These are phyloP conservation scores for Listronotus bonariensis DNA, from an alignment of 1,140 invertebrate species.

Conservation along the genomic window DNA sequence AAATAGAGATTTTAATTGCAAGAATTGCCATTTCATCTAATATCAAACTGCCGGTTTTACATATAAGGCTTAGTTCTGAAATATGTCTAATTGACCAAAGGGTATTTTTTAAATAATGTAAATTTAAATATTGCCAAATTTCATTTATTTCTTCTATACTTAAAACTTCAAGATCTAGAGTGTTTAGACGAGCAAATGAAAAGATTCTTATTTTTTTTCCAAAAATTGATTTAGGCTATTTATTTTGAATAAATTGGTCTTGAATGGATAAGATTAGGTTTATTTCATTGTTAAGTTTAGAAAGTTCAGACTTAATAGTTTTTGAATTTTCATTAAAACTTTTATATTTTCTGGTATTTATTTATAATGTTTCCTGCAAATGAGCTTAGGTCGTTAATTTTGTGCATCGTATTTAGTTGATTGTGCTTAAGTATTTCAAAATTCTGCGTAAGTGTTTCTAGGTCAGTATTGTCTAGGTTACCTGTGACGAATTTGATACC, in stretches of 20 bases:
- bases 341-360: too few species aligned
- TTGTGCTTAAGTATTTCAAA: conserved; percentile 15
- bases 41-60: not conserved
- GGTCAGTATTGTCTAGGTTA: conserved; percentile 15
- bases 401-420: conserved; percentile 16
- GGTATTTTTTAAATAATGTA: conserved; percentile 15
- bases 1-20: conserved; percentile 13
- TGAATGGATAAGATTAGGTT: not conserved
- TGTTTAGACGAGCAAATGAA: not conserved
- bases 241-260: not conserved
- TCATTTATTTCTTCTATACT: conserved; percentile 7
- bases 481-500: conserved; percentile 18
- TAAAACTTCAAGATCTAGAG: conserved; percentile 12
- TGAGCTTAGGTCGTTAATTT: conserved; percentile 20
- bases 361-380: not conserved
- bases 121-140: conserved; percentile 3
- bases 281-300: not conserved
- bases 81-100: conserved; percentile 13
- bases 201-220: conserved; percentile 5
- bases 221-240: not conserved
- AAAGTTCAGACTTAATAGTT: not conserved
- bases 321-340: not conserved
- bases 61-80: conserved; percentile 14
- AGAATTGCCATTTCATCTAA: conserved; percentile 13
- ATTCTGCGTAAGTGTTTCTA: conserved; percentile 15